Evolutionary conservation across 1,140 invertebrate genomes (phyloP), one percentile per base, ranked within the genome.

Genomic region (Rhagoletis pomonella): DNA sequence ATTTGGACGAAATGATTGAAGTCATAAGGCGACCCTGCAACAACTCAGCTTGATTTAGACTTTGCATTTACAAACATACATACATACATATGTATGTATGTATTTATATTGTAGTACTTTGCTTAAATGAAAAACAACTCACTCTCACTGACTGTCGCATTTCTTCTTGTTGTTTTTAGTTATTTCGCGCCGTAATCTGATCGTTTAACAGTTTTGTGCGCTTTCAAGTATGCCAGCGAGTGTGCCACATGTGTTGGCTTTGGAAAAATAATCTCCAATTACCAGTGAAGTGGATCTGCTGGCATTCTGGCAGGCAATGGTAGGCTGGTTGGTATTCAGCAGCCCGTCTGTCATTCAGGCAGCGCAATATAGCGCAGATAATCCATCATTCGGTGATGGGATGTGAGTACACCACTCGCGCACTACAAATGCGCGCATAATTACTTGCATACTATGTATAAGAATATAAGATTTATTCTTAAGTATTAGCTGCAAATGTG

Each of bases 201-300:
- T 92, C 91, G 89, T 91, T 91, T 90, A 91, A 90, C 91, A 87
- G 65, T 87, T 73, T 81, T 73, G 44, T 55, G 69, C 55, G 64
- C 89, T 90, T 91, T 90, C 89, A 62, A 85, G 84, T 91, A 90
- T 88, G 89, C 90, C 90, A 89, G 90, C 90, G 90, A 89, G 90
- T 90, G 90, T 90, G 89, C 90, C 91, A 91, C 90, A 90, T 91
- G 91, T 87, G 86, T 87, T 87, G 86, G 77, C 39, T 58, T 62
- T 29, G 39, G 65, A 58, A 86, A 84, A 86, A 88, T 89, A 88
- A 88, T 89, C 90, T 91, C 90, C 89, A 89, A 91, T 91, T 91
- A 91, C 91, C 87, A 87, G 19, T 86, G 69, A 81, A 77, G 85
- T 84, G 62, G 39, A 88, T 88, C 86, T 19, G 73, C 47, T 73